Base-by-base conservation (phyloP, 2,888 invertebrate genomes). In the Homarus gammarus region DNA sequence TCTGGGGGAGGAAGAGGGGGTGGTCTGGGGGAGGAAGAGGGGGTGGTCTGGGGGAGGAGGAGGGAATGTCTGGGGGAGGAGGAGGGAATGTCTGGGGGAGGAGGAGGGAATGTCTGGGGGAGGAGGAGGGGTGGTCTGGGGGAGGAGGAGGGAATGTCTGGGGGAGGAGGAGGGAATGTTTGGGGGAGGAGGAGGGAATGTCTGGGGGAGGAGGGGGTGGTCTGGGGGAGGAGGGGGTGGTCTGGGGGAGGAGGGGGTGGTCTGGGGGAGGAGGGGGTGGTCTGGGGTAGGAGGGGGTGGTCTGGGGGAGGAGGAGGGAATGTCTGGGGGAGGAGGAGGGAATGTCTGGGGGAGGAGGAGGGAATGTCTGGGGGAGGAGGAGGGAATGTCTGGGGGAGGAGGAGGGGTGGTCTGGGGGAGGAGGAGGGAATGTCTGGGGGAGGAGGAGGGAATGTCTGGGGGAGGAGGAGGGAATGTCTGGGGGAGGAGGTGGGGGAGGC, bases 191-290 rank as follows among this genome's bases (percentile, higher is more conserved):
- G 73, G 22, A 56, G 18, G 56, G 22, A n/a, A n/a, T n/a, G 56
- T n/a, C n/a, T n/a, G 15, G 22, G 56, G 0, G 22, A 15, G 56
- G 12, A 15, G 31, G 70, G 18, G 40, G 44, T n/a, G 44, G 22
- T 38, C 12, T 12, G n/a, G 2, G 33, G 3, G n/a, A 68, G n/a
- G 31, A 68, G 10, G n/a, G 33, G 3, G n/a, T 18, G n/a, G 31
- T n/a, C 1, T n/a, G 2, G n/a, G 61, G 31, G 78, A 78, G 78
- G 51, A 51, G 51, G 77, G 51, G 56, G 49, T 31, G 31, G 78
- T 31, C 49, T 49, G 78, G 31, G 51, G 22, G 33, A 12, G n/a
- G 1, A 18, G 40, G 3, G 38, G 22, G 22, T 15, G 44, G n/a
- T 40, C 27, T 6, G n/a, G 44, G 40, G n/a, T n/a, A n/a, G n/a